These are phyloP conservation scores for Nipponia nippon DNA, from an alignment of 2,113 vertebrate genomes.

Conservation along the genomic window DNA sequence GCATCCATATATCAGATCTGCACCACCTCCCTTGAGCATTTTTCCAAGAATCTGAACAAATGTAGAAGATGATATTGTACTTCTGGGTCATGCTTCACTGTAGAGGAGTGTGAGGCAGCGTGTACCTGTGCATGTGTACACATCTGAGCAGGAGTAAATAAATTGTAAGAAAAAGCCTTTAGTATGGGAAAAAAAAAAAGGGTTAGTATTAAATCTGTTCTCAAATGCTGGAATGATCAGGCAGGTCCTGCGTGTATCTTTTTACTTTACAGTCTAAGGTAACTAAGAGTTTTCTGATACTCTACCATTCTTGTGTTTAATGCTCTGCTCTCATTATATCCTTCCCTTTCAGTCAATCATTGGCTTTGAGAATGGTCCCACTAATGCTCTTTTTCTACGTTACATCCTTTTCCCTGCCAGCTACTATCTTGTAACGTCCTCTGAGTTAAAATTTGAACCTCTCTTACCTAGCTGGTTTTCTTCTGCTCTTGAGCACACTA, in stretches of 20 bases:
- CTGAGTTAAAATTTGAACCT: background rate
- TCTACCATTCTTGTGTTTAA: background rate
- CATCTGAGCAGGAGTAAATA: background rate
- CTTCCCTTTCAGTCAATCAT: background rate
- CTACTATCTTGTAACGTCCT: background rate
- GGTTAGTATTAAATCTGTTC: background rate
- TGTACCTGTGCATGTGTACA: background rate
- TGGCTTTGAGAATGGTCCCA: background rate
- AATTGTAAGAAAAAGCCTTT: background rate
- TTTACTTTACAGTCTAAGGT: background rate
- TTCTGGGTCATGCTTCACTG: background rate
- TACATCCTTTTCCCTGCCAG: background rate
- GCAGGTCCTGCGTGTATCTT: background rate
- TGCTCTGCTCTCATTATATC: background rate
- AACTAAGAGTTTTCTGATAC: background rate
- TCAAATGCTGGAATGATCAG: background rate
- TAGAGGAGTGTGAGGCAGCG: background rate
- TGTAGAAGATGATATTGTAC: background rate
- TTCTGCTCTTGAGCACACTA: background rate
- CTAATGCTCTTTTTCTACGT: background rate
- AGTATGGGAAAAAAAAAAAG: background rate
- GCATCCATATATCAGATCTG: background rate
- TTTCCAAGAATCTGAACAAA: slow-evolving; percentile 12
- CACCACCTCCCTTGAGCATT: background rate
- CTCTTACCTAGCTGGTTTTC: background rate